A percentile compares a stretch with the other conserved stretches of the same genome.
phyloP scores from a whole-genome alignment of 2,797 vertebrate species.

The Rhynchonycteris naso region DNA sequence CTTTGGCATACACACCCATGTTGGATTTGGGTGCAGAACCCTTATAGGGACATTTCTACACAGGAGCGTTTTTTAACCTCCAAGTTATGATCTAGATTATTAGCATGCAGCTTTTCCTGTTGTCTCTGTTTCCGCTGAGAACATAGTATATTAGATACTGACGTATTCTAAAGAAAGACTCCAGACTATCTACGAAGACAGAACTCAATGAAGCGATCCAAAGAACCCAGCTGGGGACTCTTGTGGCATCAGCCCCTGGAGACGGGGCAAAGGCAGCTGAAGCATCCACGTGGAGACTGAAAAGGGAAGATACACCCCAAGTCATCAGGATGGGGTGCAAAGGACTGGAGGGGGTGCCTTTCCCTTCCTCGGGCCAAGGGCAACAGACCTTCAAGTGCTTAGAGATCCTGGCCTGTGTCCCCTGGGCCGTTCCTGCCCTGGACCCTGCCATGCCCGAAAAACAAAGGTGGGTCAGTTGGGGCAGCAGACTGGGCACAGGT shows the following conservation, averaged over 20 bases:
- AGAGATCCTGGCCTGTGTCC: not conserved
- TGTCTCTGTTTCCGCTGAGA: not conserved
- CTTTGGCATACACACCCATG: too few species aligned
- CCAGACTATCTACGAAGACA: not conserved
- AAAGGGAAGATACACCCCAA: not conserved
- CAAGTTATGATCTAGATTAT: not conserved
- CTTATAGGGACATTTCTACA: not conserved
- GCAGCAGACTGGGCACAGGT: not conserved
- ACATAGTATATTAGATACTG: not conserved
- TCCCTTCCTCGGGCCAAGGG: not conserved
- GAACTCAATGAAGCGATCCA: not conserved
- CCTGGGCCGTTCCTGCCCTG: not conserved
- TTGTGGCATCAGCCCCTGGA: not conserved
- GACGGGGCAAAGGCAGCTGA: fast-evolving
- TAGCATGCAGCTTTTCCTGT: not conserved
- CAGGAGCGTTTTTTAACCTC: not conserved
- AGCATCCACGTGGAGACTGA: too few species aligned
- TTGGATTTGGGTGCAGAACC: not conserved
- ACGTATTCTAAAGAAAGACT: not conserved
- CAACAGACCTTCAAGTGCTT: not conserved
- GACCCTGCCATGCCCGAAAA: not conserved
- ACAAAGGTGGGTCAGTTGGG: not conserved
- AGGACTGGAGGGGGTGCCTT: not conserved
- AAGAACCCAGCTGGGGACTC: not conserved
- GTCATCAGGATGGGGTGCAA: not conserved